Base-by-base conservation (phyloP, 1,140 invertebrate species). In the Drosophila repleta region DNA sequence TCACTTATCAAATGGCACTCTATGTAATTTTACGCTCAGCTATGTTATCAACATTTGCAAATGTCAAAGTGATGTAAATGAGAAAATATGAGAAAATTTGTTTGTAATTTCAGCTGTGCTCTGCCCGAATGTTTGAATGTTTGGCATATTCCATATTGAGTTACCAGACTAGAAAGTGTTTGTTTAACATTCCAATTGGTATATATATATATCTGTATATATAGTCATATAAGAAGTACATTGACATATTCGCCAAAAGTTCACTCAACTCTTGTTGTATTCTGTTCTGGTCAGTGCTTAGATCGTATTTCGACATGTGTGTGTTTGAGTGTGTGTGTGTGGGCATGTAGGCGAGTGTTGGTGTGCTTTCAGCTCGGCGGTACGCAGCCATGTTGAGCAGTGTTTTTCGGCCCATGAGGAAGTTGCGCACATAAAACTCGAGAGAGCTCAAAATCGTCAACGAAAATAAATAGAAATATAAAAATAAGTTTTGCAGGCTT, bases 391-490 rank as follows among this genome's bases (percentile, higher is more conserved):
- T 35, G 55, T 49, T 32, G 15, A 51, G 11, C 11, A 41, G 32
- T 37, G 60, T 71, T 65, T 20, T 7, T 21, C n/a, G 26, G 68
- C 46, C 76, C 76, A 77, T 84, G 76, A 87, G 77, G 80, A 84
- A 84, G 78, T 70, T 67, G 46, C 20, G 18, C 45, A 43, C 53
- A 58, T 45, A 26, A 79, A 67, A 73, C 26, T 18, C 13, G 26
- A 79, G 58, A 75, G 60, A 75, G 65, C 10, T 13, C 21, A 61
- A 61, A 51, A 46, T 11, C n/a, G 43, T 24, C 48, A 61, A 61
- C 20, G 35, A 43, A 35, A 67, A 41, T 29, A 17, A 58, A 66
- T 41, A 58, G 26, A 48, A 51, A 61, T 48, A 56, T 56, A 71
- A 26, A 61, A 64, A 68, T 49, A 68, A 55, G 24, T 49, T 49